A percentile compares a stretch with the other conserved stretches of the same genome.
These are phyloP conservation scores for Diogma glabrata DNA, from an alignment of 2,888 invertebrate species.

Conservation along the genomic window DNA sequence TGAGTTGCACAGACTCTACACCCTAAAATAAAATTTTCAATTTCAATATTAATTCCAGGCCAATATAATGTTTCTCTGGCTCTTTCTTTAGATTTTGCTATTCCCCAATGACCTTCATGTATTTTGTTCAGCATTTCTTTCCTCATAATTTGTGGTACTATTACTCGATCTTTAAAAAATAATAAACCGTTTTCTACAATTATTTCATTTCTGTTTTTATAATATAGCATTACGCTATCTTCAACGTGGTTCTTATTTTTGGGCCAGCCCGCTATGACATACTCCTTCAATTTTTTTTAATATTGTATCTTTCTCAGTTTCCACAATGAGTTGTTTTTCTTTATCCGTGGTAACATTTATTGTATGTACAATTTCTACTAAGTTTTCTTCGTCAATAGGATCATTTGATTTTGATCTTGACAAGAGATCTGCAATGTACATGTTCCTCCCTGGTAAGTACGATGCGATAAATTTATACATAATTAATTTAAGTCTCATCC, in stretches of 20 bases:
- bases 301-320: too few species aligned
- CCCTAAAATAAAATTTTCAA: slow-evolving; percentile 9
- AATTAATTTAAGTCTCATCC: slow-evolving; percentile 4
- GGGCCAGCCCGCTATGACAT: slow-evolving; percentile 15
- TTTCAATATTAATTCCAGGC: slow-evolving; percentile 13
- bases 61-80: slow-evolving; percentile 12
- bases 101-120: slow-evolving; percentile 15
- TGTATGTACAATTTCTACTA: slow-evolving; percentile 4
- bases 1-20: slow-evolving; percentile 8
- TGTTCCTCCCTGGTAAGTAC: too few species aligned
- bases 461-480: background rate
- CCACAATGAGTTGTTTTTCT: background rate
- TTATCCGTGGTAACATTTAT: slow-evolving; percentile 7
- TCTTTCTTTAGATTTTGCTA: slow-evolving; percentile 11
- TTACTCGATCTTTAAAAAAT: slow-evolving; percentile 12
- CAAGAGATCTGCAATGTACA: too few species aligned
- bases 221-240: too few species aligned
- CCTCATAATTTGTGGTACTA: slow-evolving; percentile 13
- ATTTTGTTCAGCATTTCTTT: slow-evolving; percentile 11
- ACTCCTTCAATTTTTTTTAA: too few species aligned
- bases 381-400: background rate
- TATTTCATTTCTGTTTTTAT: too few species aligned
- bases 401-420: too few species aligned
- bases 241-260: background rate
- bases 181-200: slow-evolving; percentile 10